Evolutionary conservation across 2,113 vertebrate species (phyloP), one percentile per base, ranked within the genome.

Genomic region (Riparia riparia): DNA sequence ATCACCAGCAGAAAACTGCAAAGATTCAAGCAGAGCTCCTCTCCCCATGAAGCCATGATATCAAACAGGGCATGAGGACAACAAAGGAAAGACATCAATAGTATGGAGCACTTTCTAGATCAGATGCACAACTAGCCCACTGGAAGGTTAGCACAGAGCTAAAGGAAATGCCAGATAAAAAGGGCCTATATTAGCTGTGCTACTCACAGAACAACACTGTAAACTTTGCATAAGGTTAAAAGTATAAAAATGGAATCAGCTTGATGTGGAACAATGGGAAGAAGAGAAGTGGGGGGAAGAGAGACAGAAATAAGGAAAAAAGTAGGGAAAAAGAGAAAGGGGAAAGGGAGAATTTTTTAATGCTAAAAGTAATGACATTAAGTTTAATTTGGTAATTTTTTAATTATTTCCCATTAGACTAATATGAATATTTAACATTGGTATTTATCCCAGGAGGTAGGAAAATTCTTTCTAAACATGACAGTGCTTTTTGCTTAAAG

Each of bases 1-100:
- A 95, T 78, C 44, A 81, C 56, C 28, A 91, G 51, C 22, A 81
- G 61, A 89, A 89, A 96, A 94, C 73, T 64, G 34, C 29, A 64
- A 93, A 92, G 73, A 66, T 80, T 90, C 70, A 93, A 93, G 86
- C 58, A 61, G 81, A 77, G 65, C 41, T 70, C 14, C 37, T 80
- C 70, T 86, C 54, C 26, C 37, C 50, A 68, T 76, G 89, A 87
- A 90, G 54, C 63, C 25, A 1, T 22, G 32, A 24, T 81, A 72
- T 82, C 84, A 91, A 88, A 74, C 14, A 78, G 66, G 26, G 60
- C 45, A 78, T 3, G 15, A 91, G 53, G 66, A 71, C 73, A 89
- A 28, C 69, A 95, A 87, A 92, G 47, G 21, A 58, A 93, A 91
- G 37, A 54, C 58, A 87, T 86, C 57, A 91, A 7, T 86, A 58